These are phyloP conservation scores for Trichosurus vulpecula DNA, from an alignment of 2,797 vertebrate species.

Conservation along the genomic window DNA sequence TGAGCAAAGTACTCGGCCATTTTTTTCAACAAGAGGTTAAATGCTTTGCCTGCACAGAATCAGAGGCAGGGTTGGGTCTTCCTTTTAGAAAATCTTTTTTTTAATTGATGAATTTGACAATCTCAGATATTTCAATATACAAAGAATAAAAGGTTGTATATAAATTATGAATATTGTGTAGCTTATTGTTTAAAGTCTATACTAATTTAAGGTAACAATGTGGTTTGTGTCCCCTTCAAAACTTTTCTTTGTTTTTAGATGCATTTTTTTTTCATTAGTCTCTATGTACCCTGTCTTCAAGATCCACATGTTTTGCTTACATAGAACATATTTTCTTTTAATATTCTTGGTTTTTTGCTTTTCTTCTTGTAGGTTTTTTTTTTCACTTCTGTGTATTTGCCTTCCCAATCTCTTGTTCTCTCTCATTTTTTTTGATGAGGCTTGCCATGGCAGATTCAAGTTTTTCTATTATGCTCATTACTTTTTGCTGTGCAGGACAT, in stretches of 20 bases:
- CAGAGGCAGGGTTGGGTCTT: not conserved
- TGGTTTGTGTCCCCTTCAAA: not conserved
- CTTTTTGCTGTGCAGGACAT: not conserved
- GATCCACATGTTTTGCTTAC: not conserved
- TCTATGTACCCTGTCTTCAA: not conserved
- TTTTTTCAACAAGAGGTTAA: not conserved
- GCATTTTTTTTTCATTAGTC: not conserved
- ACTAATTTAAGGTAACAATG: not conserved
- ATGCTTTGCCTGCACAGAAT: not conserved
- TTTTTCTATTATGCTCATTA: not conserved
- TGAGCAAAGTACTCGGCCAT: not conserved
- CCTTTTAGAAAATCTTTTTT: not conserved
- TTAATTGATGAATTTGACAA: not conserved
- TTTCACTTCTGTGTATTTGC: not conserved
- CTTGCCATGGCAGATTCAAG: not conserved
- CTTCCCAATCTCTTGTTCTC: not conserved
- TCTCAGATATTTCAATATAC: not conserved
- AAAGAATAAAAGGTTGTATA: not conserved
- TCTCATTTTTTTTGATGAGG: not conserved
- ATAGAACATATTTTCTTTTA: not conserved
- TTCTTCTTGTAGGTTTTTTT: not conserved
- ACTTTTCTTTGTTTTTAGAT: not conserved
- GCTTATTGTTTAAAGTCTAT: not conserved
- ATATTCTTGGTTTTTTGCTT: not conserved
- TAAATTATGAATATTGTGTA: not conserved